Percentiles rank a stretch among this genome's conserved stretches.
These are phyloP conservation scores for Endomychus coccineus DNA, from an alignment of 2,888 invertebrate species.

Conservation along the genomic window DNA sequence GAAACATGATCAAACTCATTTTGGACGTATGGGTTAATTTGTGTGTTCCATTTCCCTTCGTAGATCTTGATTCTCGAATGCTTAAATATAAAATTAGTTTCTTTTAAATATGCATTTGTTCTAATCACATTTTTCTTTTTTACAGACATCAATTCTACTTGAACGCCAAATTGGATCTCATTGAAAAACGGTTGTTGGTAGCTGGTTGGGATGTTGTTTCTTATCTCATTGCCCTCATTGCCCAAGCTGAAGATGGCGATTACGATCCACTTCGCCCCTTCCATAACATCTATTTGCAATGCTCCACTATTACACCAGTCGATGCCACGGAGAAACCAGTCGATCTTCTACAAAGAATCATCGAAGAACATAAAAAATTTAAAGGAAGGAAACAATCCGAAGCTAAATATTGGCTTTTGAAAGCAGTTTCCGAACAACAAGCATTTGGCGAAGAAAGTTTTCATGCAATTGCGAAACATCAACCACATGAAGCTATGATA, in stretches of 20 bases:
- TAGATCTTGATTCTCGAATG: no score
- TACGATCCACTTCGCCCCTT: slow-evolving; percentile 56
- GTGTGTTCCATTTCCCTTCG: no score
- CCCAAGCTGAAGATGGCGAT: slow-evolving; percentile 68
- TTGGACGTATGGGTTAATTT: no score
- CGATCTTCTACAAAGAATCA: slow-evolving; percentile 56
- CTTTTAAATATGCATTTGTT: no score
- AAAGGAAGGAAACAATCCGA: slow-evolving; percentile 60
- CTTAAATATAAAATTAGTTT: no score
- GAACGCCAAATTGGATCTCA: slow-evolving; percentile 69
- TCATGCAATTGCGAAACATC: slow-evolving; percentile 50
- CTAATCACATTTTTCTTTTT: no score
- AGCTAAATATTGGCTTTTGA: slow-evolving; percentile 76
- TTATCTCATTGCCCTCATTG: slow-evolving; percentile 67
- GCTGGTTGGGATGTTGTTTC: slow-evolving; percentile 62
- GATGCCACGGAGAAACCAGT: slow-evolving; percentile 51
- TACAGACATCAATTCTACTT: slow-evolving; percentile 75
- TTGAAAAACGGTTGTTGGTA: slow-evolving; percentile 65
- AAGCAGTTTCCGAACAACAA: slow-evolving; percentile 70
- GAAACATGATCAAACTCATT: no score
- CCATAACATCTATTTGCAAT: slow-evolving; percentile 55
- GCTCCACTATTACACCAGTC: slow-evolving; percentile 55
- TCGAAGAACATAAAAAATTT: slow-evolving; percentile 53
- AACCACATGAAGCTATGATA: slow-evolving; percentile 28
- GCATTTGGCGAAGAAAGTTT: slow-evolving; percentile 82